Base-by-base conservation (phyloP, 2,113 vertebrate genomes). In the Petromus typicus region DNA sequence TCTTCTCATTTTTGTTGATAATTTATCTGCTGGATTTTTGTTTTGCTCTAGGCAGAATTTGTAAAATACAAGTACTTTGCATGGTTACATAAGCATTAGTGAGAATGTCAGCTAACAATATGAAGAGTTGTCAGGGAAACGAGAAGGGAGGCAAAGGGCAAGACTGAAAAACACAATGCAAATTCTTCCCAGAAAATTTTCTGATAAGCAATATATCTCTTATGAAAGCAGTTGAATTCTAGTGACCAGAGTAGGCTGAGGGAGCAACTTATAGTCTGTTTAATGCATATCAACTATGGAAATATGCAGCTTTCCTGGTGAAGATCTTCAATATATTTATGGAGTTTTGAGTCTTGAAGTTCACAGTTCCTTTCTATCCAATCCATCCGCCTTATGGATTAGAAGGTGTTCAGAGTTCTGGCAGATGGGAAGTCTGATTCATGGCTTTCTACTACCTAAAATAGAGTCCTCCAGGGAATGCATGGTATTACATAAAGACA, bases 21-120 rank as follows among this genome's bases (percentile, higher is more conserved):
- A 96, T 86, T 95, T 90, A 88, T 96, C n/a, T 96, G 56, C 78
- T 93, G 81, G 56, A 73, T 54, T 93, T 96, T 79, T 95, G 5
- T 88, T 73, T 90, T 92, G 81, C 91, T 97, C 40, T 69, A 86
- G 81, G 56, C 56, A 94, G 88, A 86, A 90, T 92, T 61, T 88
- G 51, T 51, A 96, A 93, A 87, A 76, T 56, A 56, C 8, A 43
- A 84, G n/a, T 64, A 51, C 11, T 69, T 64, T 51, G 76, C 67
- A 61, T 57, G 51, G 54, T 96, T 89, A 87, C 63, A 64, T 85
- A 93, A 93, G 61, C 40, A 63, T 90, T 45, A 87, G 66, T n/a
- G 25, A 89, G 59, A 43, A 63, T 86, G 43, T 75, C 63, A 64
- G 85, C 73, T 75, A 97, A 89, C 23, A 95, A 79, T 66, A 51